Evolutionary conservation across 2,113 vertebrate species (phyloP).

Genomic region (Bujurquina vittata): DNA sequence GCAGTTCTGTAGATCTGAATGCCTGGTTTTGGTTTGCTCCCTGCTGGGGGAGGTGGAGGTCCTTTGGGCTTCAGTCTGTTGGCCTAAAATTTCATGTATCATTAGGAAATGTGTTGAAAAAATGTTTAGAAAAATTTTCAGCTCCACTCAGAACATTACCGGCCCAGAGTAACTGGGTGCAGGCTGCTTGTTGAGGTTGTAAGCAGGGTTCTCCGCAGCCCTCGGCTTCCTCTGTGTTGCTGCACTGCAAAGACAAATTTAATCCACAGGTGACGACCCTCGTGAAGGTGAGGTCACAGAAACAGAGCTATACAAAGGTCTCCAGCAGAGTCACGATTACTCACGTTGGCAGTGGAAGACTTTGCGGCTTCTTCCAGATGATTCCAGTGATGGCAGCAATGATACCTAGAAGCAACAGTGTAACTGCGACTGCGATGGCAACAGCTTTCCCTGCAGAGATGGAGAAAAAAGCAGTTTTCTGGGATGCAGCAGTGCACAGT

Average conservation of each 20-base stretch:
- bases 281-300: background rate
- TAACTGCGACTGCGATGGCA: too few relatives aligned
- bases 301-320: background rate
- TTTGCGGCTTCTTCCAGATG: too few relatives aligned
- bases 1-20: too few relatives aligned
- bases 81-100: too few relatives aligned
- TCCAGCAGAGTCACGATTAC: background rate
- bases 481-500: background rate
- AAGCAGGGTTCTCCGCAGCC: background rate
- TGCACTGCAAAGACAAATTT: slow-evolving; percentile 31
- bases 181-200: background rate
- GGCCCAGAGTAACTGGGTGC: background rate
- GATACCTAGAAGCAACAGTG: too few relatives aligned
- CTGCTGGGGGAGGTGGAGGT: too few relatives aligned
- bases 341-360: too few relatives aligned
- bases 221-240: slow-evolving; percentile 33
- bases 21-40: too few relatives aligned
- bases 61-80: too few relatives aligned
- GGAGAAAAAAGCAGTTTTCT: background rate
- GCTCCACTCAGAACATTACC: slow-evolving; percentile 20
- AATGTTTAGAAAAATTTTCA: background rate
- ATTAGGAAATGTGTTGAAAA: too few relatives aligned
- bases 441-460: too few relatives aligned
- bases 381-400: too few relatives aligned
- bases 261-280: background rate